Conservation (phyloP, 2,113 vertebrate genomes). For the Phoxinus phoxinus region DNA sequence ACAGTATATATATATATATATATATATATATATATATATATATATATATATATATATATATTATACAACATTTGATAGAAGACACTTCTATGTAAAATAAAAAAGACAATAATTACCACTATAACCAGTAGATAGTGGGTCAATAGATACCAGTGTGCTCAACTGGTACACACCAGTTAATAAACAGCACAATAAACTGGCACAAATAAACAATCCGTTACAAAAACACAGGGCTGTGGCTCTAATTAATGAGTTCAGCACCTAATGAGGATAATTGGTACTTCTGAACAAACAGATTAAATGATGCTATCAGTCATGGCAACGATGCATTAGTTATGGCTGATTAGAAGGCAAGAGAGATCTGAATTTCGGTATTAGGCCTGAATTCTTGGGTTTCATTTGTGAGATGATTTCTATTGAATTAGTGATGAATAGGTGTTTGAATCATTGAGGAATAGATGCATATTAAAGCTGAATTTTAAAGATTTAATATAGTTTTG, state of each 20-base stretch:
- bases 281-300: conserved; percentile 36
- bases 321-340: background rate
- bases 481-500: background rate
- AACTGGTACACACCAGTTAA: too few species aligned
- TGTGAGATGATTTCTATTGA: background rate
- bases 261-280: conserved; percentile 35
- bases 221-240: background rate
- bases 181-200: too few species aligned
- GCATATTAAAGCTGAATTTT: background rate
- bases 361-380: background rate
- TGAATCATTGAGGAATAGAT: background rate
- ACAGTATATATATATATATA: too few species aligned
- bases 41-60: too few species aligned
- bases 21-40: too few species aligned
- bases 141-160: too few species aligned
- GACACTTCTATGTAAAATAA: too few species aligned
- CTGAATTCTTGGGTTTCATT: background rate
- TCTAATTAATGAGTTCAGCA: conserved; percentile 26
- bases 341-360: background rate
- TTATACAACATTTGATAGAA: too few species aligned
- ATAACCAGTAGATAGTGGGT: too few species aligned
- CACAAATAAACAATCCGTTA: background rate
- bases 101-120: too few species aligned
- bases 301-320: conserved; percentile 30
- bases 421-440: background rate